Percentiles rank a stretch among this genome's conserved stretches.
phyloP scores from a whole-genome alignment of 2,113 vertebrate species.

The Candoia aspera region DNA sequence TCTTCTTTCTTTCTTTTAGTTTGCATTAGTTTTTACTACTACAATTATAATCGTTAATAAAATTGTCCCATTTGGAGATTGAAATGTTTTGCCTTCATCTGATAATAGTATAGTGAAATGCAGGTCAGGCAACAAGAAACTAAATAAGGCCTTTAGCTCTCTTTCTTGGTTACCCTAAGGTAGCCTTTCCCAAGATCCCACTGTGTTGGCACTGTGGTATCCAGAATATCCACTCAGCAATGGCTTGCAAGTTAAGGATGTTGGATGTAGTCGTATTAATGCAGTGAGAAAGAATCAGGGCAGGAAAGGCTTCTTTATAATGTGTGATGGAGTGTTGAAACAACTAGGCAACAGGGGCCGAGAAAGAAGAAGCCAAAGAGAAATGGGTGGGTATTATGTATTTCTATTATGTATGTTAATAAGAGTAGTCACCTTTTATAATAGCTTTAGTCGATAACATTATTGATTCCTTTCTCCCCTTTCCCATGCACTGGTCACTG shows the following conservation, averaged over 20 bases:
- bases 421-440: conserved; percentile 61
- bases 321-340: not conserved
- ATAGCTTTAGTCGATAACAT: conserved; percentile 54
- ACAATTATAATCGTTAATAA: not conserved
- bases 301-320: not conserved
- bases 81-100: not conserved
- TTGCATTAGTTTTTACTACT: not conserved
- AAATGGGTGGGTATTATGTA: conserved; percentile 64
- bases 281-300: not conserved
- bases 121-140: not conserved
- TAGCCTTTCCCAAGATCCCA: not conserved
- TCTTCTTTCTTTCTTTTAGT: not conserved
- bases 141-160: not conserved
- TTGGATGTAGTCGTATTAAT: not conserved
- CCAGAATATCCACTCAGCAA: too few relatives aligned
- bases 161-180: not conserved
- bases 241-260: not conserved
- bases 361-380: conserved; percentile 18
- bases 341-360: not conserved
- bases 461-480: conserved; percentile 55
- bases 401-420: conserved; percentile 49
- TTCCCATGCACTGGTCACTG: not conserved
- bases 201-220: not conserved
- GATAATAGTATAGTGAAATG: not conserved
- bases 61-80: not conserved